Evolutionary conservation across 2,888 invertebrate species (phyloP).

Genomic region (Drosophila eohydei): DNA sequence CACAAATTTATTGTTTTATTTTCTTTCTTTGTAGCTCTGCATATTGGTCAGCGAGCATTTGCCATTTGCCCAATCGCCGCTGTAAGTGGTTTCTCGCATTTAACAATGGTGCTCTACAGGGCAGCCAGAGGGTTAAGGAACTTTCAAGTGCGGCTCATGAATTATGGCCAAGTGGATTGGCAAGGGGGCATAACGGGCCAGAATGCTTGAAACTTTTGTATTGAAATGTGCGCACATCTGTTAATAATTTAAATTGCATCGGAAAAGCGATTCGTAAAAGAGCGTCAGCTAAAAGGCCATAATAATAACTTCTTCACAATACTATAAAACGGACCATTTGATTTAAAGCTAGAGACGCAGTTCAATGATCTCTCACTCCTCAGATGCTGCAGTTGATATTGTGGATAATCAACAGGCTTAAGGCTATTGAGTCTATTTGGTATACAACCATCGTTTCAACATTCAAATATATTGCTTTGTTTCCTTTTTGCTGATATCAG

Average conservation of each 20-base stretch:
- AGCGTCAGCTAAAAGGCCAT: not conserved
- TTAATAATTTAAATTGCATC: conserved; percentile 42
- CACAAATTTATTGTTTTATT: conserved; percentile 66
- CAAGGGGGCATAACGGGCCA: not conserved
- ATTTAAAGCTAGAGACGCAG: not conserved
- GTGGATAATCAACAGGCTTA: not conserved
- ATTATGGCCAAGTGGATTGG: conserved; percentile 49
- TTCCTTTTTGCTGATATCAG: no score
- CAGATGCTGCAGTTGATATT: not conserved
- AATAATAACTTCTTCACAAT: conserved; percentile 4
- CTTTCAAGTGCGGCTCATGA: conserved; percentile 47
- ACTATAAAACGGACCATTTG: not conserved
- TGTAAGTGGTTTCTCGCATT: conserved; percentile 48
- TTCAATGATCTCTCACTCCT: not conserved
- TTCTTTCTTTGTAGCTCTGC: conserved; percentile 19
- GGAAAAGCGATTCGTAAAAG: conserved; percentile 1
- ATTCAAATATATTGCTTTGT: no score
- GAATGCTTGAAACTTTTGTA: conserved; percentile 31
- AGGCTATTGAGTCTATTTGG: no score
- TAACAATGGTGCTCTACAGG: conserved; percentile 29
- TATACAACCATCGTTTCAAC: no score
- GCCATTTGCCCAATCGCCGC: conserved; percentile 15
- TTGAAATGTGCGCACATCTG: conserved; percentile 37
- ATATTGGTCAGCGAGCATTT: conserved; percentile 41
- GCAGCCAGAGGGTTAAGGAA: conserved; percentile 61